Percentiles rank a stretch among this genome's conserved stretches.
Evolutionary conservation across 2,888 invertebrate genomes (phyloP).

Genomic region (Pheosia tremula): DNA sequence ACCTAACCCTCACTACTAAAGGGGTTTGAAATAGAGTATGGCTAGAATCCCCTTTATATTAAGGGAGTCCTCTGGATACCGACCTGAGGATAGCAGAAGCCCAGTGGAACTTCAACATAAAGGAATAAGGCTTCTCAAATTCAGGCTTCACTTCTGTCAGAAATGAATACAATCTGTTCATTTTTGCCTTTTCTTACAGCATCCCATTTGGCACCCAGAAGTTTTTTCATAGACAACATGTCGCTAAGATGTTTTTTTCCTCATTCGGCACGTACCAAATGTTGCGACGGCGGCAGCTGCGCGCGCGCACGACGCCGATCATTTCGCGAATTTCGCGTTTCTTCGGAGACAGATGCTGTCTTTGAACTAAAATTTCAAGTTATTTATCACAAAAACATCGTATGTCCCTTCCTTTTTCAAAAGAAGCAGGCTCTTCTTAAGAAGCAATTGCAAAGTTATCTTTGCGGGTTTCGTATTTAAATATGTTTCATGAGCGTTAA

Average conservation of each 20-base stretch:
- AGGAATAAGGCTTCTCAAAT: no score
- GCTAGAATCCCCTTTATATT: no score
- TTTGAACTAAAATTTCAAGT: constrained; percentile 32
- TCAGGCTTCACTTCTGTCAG: neutral
- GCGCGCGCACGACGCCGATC: constrained; percentile 57
- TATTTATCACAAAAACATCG: constrained; percentile 34
- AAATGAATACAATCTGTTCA: constrained; percentile 15
- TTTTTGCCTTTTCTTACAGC: constrained; percentile 17
- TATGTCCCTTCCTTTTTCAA: constrained; percentile 25
- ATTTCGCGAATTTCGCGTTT: constrained; percentile 72
- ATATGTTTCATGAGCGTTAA: constrained; percentile 16
- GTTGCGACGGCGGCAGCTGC: constrained; percentile 70
- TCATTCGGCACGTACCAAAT: constrained; percentile 76
- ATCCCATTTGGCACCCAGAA: constrained; percentile 8
- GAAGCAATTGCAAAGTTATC: constrained; percentile 17
- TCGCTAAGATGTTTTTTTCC: constrained; percentile 48
- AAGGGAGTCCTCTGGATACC: no score
- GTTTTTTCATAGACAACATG: constrained; percentile 48
- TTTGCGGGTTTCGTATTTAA: constrained; percentile 7
- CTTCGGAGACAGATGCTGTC: constrained; percentile 59
- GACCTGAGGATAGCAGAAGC: no score
- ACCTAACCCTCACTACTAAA: no score
- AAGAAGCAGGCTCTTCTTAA: constrained; percentile 24
- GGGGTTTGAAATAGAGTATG: no score
- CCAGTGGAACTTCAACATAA: no score